phyloP scores from a whole-genome alignment of 2,113 vertebrate genomes.

The Alces alces region DNA sequence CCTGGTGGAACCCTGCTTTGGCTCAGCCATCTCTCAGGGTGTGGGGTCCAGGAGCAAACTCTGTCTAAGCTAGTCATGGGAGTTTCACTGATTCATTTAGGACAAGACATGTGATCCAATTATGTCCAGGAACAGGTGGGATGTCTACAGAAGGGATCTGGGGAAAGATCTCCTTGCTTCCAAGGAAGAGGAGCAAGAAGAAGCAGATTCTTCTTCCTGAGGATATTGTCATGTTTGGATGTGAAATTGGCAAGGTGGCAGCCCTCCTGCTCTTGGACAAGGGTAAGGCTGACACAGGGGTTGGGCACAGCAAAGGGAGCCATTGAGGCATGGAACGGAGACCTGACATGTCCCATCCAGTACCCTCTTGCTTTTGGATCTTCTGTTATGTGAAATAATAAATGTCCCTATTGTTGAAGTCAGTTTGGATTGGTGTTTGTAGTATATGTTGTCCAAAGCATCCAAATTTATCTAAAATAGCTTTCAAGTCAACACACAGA shows the following conservation, averaged over 20 bases:
- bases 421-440: not conserved
- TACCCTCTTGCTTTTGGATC: not conserved
- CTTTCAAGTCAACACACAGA: not conserved
- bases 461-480: not conserved
- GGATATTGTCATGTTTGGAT: not conserved
- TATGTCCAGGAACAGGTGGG: not conserved
- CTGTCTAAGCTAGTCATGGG: not conserved
- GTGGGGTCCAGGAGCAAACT: not conserved
- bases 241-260: not conserved
- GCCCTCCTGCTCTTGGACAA: not conserved
- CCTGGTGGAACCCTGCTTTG: not conserved
- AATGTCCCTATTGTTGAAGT: constrained; percentile 28
- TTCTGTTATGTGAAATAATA: constrained; percentile 13
- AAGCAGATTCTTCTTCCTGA: not conserved
- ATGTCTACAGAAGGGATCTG: not conserved
- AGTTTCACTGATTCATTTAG: not conserved
- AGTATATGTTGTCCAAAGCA: not conserved
- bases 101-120: not conserved
- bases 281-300: not conserved
- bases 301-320: not conserved
- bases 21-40: not conserved
- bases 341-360: not conserved
- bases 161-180: not conserved
- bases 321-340: not conserved
- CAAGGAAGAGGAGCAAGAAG: not conserved